Conservation (phyloP, 2,797 vertebrate genomes). For the Naso thynnoides region DNA sequence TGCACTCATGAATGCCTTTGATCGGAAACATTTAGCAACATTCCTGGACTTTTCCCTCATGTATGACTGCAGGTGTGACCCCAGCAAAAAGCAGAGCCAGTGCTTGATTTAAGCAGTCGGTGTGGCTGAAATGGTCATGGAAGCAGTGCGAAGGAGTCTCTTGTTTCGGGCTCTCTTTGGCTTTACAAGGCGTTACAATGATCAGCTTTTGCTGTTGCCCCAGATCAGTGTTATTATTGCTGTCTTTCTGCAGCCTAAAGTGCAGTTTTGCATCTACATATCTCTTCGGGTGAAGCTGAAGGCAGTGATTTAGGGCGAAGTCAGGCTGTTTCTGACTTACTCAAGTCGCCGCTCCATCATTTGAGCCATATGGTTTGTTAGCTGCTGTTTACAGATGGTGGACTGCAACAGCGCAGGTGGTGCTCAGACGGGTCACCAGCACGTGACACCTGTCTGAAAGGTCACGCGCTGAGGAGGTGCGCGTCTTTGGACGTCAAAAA, state of each 20-base stretch:
- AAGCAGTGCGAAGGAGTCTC: slow-evolving; percentile 30
- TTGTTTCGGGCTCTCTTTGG: slow-evolving; percentile 51
- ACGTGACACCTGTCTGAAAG: slow-evolving; percentile 7
- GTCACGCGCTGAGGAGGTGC: not conserved
- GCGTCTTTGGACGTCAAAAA: slow-evolving; percentile 6
- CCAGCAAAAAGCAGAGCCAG: slow-evolving; percentile 13
- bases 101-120: slow-evolving; percentile 23
- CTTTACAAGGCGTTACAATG: slow-evolving; percentile 36
- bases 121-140: slow-evolving; percentile 40
- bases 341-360: slow-evolving; percentile 20
- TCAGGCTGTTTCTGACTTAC: not conserved
- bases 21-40: slow-evolving; percentile 3
- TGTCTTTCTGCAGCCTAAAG: slow-evolving; percentile 5
- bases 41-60: not conserved
- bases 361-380: slow-evolving; percentile 13
- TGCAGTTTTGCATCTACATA: slow-evolving; percentile 3
- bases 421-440: slow-evolving; percentile 12
- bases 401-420: slow-evolving; percentile 24
- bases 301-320: not conserved
- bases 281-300: not conserved
- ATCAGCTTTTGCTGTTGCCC: slow-evolving; percentile 38
- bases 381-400: slow-evolving; percentile 16
- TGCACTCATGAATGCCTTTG: not conserved
- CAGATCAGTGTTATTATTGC: slow-evolving; percentile 60
- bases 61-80: slow-evolving; percentile 12